These are phyloP conservation scores for Sycophila sp. DNA, from an alignment of 1,140 invertebrate species.

Conservation along the genomic window DNA sequence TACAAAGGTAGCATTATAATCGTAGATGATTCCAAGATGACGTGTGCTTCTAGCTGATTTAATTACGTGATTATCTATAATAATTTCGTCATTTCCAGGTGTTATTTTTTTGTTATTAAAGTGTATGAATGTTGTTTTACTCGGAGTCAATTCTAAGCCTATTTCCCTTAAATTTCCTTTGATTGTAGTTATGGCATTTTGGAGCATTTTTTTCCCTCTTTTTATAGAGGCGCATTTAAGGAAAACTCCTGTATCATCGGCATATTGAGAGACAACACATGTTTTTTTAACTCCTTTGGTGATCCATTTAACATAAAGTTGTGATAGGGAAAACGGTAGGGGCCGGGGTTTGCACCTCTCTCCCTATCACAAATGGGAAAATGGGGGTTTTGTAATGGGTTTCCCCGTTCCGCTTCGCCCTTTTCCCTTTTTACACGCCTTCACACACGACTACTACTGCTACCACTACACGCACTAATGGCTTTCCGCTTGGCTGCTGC, in stretches of 20 bases:
- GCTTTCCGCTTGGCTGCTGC: no score
- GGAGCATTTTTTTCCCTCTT: not conserved
- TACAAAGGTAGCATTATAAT: constrained; percentile 31
- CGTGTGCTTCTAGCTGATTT: constrained; percentile 10
- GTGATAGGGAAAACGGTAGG: no score
- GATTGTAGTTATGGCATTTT: not conserved
- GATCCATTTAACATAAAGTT: no score
- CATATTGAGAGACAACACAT: not conserved
- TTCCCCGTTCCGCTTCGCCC: no score
- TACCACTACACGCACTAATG: no score
- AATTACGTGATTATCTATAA: not conserved
- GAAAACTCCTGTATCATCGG: constrained; percentile 9
- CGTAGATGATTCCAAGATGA: constrained; percentile 26
- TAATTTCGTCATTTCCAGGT: not conserved
- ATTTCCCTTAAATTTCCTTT: not conserved
- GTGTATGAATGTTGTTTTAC: not conserved
- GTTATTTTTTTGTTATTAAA: constrained; percentile 11
- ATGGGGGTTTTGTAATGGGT: no score
- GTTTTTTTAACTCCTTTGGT: no score
- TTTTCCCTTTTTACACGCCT: no score
- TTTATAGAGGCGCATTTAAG: not conserved
- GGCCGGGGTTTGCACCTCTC: no score
- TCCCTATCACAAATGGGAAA: no score
- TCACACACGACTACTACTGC: no score
- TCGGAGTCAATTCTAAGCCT: not conserved